Percentiles rank a stretch among this genome's conserved stretches.
Evolutionary conservation across 2,797 vertebrate genomes (phyloP).

Genomic region (Melanotaenia nigrans): DNA sequence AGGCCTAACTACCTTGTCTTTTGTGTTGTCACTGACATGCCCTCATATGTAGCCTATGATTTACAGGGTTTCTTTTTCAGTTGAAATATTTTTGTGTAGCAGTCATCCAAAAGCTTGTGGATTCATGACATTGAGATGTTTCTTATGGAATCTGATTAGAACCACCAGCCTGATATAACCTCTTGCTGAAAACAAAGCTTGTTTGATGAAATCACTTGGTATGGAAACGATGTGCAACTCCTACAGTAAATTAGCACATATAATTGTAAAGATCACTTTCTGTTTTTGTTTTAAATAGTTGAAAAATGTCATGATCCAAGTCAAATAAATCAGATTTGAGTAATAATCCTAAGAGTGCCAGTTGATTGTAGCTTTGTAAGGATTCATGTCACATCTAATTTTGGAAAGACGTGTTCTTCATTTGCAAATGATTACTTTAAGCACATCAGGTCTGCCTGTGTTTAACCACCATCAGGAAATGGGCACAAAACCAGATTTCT

Average conservation of each 20-base stretch:
- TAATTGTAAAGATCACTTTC: not conserved
- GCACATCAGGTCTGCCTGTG: slow-evolving; percentile 55
- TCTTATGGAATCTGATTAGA: slow-evolving; percentile 45
- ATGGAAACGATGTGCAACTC: slow-evolving; percentile 1
- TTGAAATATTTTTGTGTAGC: slow-evolving; percentile 31
- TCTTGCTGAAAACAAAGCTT: slow-evolving; percentile 37
- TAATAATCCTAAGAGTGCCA: slow-evolving; percentile 8
- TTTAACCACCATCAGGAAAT: slow-evolving; percentile 66
- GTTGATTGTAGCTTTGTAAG: slow-evolving; percentile 23
- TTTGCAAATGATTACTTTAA: slow-evolving; percentile 62
- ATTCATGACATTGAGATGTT: slow-evolving; percentile 53
- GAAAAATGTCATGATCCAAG: slow-evolving; percentile 2
- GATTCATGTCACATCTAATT: slow-evolving; percentile 23
- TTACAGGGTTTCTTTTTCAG: slow-evolving; percentile 28
- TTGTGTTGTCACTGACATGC: slow-evolving; percentile 25
- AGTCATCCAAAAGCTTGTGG: slow-evolving; percentile 50
- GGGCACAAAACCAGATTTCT: slow-evolving; percentile 61
- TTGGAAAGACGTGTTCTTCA: slow-evolving; percentile 47
- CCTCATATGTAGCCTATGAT: slow-evolving; percentile 36
- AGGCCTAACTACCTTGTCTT: slow-evolving; percentile 23
- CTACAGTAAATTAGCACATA: slow-evolving; percentile 11
- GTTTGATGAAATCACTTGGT: slow-evolving; percentile 32
- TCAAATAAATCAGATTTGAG: slow-evolving; percentile 12
- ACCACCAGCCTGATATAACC: slow-evolving; percentile 27
- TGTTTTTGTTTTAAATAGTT: slow-evolving; percentile 7